Evolutionary conservation across 1,140 invertebrate species (phyloP).

Genomic region (Cyclargus thomasi): DNA sequence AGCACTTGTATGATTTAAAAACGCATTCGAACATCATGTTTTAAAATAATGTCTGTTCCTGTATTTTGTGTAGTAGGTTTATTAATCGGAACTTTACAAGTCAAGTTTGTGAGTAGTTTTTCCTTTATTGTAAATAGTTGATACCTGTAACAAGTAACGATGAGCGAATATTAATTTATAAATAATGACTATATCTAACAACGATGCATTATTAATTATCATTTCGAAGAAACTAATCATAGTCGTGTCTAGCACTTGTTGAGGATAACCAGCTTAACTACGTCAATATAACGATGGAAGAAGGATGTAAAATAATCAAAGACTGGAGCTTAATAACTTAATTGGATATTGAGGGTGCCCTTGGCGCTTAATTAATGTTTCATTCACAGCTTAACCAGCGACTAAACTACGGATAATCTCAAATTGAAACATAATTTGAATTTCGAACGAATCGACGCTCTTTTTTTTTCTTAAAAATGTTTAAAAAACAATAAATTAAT

Average conservation of each 20-base stretch:
- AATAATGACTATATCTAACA: background rate
- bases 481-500: background rate
- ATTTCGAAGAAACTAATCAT: background rate
- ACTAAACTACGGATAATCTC: no score
- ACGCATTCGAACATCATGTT: no score
- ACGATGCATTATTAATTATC: constrained; percentile 1
- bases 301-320: background rate
- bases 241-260: background rate
- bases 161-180: background rate
- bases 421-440: no score
- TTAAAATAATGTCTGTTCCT: no score
- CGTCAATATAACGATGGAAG: background rate
- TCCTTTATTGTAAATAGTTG: no score
- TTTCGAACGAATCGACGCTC: no score
- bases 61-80: no score
- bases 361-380: background rate
- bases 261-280: background rate
- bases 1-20: no score
- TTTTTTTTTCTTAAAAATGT: background rate
- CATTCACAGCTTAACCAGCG: background rate
- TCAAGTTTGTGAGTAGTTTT: no score
- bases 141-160: background rate
- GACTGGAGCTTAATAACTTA: background rate
- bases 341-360: background rate
- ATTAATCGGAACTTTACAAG: no score